Base-by-base conservation (phyloP, 1,140 invertebrate species). In the Leptinotarsa texana region DNA sequence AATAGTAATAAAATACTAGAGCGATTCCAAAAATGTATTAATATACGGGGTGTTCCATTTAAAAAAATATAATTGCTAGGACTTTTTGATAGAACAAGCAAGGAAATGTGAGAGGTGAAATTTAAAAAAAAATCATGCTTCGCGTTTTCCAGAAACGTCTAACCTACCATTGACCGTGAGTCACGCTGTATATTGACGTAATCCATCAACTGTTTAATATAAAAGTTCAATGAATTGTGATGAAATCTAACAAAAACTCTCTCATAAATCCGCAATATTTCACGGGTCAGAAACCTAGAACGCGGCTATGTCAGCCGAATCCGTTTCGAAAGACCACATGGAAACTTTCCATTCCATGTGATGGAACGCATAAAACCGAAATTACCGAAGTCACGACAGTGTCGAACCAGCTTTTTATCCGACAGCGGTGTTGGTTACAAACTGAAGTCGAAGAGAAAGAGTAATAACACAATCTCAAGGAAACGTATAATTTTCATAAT, bases 401-500 rank as follows among this genome's bases (percentile, higher is more conserved):
- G 51, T 57, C 1, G n/a, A 57, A 57, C 15, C n/a, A 15, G 3
- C 51, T 57, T 57, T 57, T 57, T 57, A 57, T 57, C n/a, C 17
- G n/a, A 57, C 51, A 57, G 2, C n/a, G 51, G 15, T 57, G 51
- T 57, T 5, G 13, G 51, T 57, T 57, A 18, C 51, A 57, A 17
- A 17, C 51, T 1, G n/a, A 17, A 18, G 15, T 17, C 51, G n/a
- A 17, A 57, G 15, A 57, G 51, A 57, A 57, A 57, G 15, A 57
- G n/a, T 57, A 57, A 57, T 17, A 17, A 57, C 51, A 57, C 15
- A 57, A 18, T 57, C 51, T 57, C 51, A 57, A 57, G 51, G 51
- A 57, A 57, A 57, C 51, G 51, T 57, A 57, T 18, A 57, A 57
- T 57, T 18, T 57, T 57, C n/a, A 57, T 57, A 57, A 57, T 57